These are phyloP conservation scores for Scophthalmus maximus DNA, from an alignment of 2,113 vertebrate species.

Conservation along the genomic window DNA sequence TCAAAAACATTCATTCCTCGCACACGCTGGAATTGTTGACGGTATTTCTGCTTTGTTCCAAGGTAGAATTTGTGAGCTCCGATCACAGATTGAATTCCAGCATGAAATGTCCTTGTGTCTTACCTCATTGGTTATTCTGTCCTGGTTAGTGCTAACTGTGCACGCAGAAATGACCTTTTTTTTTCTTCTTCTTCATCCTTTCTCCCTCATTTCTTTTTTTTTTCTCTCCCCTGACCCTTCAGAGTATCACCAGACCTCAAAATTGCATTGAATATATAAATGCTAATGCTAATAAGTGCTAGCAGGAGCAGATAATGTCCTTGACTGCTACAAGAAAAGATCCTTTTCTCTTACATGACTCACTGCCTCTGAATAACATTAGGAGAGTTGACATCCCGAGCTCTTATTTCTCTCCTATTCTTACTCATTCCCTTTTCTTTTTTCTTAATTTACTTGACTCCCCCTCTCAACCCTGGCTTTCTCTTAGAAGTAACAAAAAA, in stretches of 20 bases:
- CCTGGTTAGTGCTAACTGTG: slow-evolving; percentile 77
- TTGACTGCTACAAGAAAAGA: slow-evolving; percentile 84
- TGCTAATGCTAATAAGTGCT: slow-evolving; percentile 85
- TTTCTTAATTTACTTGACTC: slow-evolving; percentile 81
- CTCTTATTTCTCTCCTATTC: slow-evolving; percentile 74
- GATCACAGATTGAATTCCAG: slow-evolving; percentile 77
- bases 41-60: slow-evolving; percentile 50
- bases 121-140: slow-evolving; percentile 80
- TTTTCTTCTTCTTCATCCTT: no score
- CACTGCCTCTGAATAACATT: slow-evolving; percentile 85
- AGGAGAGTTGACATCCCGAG: slow-evolving; percentile 77
- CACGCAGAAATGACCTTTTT: slow-evolving; percentile 73
- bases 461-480: slow-evolving; percentile 67
- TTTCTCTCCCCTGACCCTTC: slow-evolving; percentile 78
- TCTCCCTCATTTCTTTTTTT: slow-evolving; percentile 76
- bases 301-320: slow-evolving; percentile 84
- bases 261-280: slow-evolving; percentile 86
- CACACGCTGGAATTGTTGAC: slow-evolving; percentile 20
- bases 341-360: slow-evolving; percentile 82
- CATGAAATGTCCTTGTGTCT: slow-evolving; percentile 80
- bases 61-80: slow-evolving; percentile 61
- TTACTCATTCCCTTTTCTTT: slow-evolving; percentile 69
- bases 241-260: slow-evolving; percentile 83
- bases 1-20: slow-evolving; percentile 3
- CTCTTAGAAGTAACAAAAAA: slow-evolving; percentile 47